These are phyloP conservation scores for Agrenia bidenticulata DNA, from an alignment of 2,888 invertebrate species.

Conservation along the genomic window DNA sequence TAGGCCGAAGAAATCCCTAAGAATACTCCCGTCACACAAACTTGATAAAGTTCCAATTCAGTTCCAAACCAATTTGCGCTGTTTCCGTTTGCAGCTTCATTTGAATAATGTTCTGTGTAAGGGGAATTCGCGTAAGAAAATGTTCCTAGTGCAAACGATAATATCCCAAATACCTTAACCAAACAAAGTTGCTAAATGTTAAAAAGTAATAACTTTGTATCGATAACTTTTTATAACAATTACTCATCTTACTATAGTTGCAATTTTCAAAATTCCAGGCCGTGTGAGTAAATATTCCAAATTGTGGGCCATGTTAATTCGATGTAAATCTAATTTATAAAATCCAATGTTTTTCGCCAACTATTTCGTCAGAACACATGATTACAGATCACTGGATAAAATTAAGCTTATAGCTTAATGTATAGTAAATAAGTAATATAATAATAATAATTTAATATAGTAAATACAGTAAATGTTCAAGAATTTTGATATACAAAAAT, in stretches of 20 bases:
- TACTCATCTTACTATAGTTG: slow-evolving; percentile 29
- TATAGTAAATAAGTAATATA: too few species aligned
- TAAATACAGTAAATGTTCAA: too few species aligned
- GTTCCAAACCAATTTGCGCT: background rate
- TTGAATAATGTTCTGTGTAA: slow-evolving; percentile 21
- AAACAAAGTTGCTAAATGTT: slow-evolving; percentile 1
- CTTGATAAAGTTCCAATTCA: slow-evolving; percentile 13
- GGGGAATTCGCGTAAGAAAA: slow-evolving; percentile 24
- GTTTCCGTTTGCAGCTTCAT: background rate
- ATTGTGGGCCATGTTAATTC: slow-evolving; percentile 15
- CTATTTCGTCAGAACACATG: too few species aligned
- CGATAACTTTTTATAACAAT: background rate
- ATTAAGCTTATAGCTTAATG: too few species aligned
- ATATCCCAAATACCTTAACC: slow-evolving; percentile 28
- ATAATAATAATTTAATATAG: too few species aligned
- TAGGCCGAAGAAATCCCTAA: slow-evolving; percentile 31
- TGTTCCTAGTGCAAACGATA: slow-evolving; percentile 27
- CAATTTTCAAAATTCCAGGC: slow-evolving; percentile 39
- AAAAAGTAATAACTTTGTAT: background rate
- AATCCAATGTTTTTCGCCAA: too few species aligned
- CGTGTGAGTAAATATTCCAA: slow-evolving; percentile 39
- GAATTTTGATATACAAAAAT: too few species aligned
- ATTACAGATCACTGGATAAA: too few species aligned
- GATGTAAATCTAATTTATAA: too few species aligned
- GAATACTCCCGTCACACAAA: background rate